Percentiles rank a stretch among this genome's conserved stretches.
These are phyloP conservation scores for Thaumatotibia leucotreta DNA, from an alignment of 1,140 invertebrate genomes.

Conservation along the genomic window DNA sequence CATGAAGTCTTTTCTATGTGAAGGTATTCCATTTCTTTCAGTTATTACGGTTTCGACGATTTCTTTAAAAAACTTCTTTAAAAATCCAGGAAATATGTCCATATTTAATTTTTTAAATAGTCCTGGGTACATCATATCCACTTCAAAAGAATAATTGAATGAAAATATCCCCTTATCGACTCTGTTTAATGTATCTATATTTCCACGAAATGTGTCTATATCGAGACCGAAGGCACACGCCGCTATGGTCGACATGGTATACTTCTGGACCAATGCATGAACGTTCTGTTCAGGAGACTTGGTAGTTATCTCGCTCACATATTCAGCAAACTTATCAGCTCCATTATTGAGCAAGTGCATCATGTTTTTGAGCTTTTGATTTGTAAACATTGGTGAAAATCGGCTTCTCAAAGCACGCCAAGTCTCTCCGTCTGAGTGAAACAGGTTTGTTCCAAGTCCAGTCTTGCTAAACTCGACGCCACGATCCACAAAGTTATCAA, in stretches of 20 bases:
- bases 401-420: constrained; percentile 77
- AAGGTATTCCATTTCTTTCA: constrained; percentile 27
- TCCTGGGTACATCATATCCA: constrained; percentile 44
- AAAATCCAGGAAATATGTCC: constrained; percentile 28
- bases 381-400: constrained; percentile 77
- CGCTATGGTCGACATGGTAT: constrained; percentile 70
- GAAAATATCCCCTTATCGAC: constrained; percentile 29
- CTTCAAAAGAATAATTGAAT: constrained; percentile 22
- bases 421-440: constrained; percentile 64
- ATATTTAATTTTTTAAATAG: constrained; percentile 33
- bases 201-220: too few species aligned
- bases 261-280: constrained; percentile 56
- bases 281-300: constrained; percentile 48
- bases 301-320: constrained; percentile 26
- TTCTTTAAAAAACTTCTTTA: constrained; percentile 31
- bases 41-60: constrained; percentile 23
- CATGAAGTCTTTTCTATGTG: constrained; percentile 38
- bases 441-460: constrained; percentile 66
- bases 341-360: constrained; percentile 51
- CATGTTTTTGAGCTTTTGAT: constrained; percentile 79
- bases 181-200: constrained; percentile 22
- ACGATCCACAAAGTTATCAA: constrained; percentile 73
- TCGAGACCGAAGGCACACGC: constrained; percentile 78
- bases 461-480: constrained; percentile 69
- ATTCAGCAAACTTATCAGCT: constrained; percentile 40